phyloP scores from a whole-genome alignment of 1,140 invertebrate genomes.

The Arctopsyche grandis region DNA sequence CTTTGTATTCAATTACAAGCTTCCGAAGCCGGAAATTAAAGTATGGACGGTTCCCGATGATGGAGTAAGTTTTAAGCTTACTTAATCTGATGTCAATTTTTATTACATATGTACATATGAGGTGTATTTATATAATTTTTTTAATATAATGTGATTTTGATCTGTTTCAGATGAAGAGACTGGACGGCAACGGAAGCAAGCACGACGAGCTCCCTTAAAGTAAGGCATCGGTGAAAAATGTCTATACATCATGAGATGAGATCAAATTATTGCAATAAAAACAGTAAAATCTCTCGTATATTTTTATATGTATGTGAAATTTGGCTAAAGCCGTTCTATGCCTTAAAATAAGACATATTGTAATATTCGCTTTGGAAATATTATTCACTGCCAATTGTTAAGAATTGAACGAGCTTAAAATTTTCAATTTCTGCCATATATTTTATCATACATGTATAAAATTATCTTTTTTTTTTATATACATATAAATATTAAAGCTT shows the following conservation, averaged over 20 bases:
- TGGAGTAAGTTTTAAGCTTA: constrained; percentile 44
- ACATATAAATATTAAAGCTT: no score
- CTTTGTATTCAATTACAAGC: constrained; percentile 42
- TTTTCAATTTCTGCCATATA: neutral
- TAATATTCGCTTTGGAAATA: neutral
- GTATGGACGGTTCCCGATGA: constrained; percentile 51
- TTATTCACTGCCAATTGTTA: constrained; percentile 14
- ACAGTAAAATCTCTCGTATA: no score
- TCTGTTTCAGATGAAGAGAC: constrained; percentile 65
- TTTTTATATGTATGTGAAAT: no score
- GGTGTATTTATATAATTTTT: constrained; percentile 39
- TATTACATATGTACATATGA: no score
- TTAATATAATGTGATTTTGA: constrained; percentile 43
- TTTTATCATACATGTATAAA: no score
- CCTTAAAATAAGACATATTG: no score
- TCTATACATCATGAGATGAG: no score
- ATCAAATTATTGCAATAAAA: no score
- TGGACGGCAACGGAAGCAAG: constrained; percentile 61
- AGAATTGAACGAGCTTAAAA: neutral
- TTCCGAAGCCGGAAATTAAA: constrained; percentile 47
- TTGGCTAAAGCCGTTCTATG: no score
- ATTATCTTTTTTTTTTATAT: no score
- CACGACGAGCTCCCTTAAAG: constrained; percentile 62
- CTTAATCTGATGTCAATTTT: no score
- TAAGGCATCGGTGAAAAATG: no score